Evolutionary conservation across 2,797 vertebrate species (phyloP), one percentile per base, ranked within the genome.

Genomic region (Sebastes matsubarae): DNA sequence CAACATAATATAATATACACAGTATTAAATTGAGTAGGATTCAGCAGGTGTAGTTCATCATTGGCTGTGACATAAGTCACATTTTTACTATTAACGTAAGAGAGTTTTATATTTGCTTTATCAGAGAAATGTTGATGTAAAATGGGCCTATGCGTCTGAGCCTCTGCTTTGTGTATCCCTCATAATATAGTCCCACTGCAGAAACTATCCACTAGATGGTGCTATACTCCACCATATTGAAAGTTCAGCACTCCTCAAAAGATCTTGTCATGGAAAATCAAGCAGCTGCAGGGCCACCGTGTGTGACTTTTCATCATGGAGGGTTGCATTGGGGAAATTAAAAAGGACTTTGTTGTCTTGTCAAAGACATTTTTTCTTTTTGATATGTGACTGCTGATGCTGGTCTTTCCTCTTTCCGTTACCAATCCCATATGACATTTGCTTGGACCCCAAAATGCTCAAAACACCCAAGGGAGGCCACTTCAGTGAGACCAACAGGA

Each of bases 171-270:
- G 8, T 66, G 14, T 16, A 1, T 9, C 5, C 24, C 12, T 27
- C 29, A 2, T 20, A 12, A 13, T 13, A 14, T 11, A 10, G 20
- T 10, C 24, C 34, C 2, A 1, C 50, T 74, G 20, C n/a, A 42
- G 12, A 34, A 34, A 55, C 18, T 2, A 22, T 6, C 38, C 91
- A 66, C 87, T 89, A 89, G 92, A 84, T 89, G 91, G 86, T 54
- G 50, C 20, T 69, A 8, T n/a, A 68, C 64, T 80, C 85, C 86
- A 78, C 22, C 72, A 4, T 16, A 89, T 86, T 29, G 16, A 32
- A 20, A 16, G 10, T 7, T 24, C 55, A 58, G 13, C 7, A 0
- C 24, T 32, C 1, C 20, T 20, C 13, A 9, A 16, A 34, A 54
- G 30, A 30, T 57, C 8, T 18, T 68, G 36, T 81, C 55, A 76